Base-by-base conservation (phyloP, 64 coral and sea anemone genomes). In the Montipora sp. region DNA sequence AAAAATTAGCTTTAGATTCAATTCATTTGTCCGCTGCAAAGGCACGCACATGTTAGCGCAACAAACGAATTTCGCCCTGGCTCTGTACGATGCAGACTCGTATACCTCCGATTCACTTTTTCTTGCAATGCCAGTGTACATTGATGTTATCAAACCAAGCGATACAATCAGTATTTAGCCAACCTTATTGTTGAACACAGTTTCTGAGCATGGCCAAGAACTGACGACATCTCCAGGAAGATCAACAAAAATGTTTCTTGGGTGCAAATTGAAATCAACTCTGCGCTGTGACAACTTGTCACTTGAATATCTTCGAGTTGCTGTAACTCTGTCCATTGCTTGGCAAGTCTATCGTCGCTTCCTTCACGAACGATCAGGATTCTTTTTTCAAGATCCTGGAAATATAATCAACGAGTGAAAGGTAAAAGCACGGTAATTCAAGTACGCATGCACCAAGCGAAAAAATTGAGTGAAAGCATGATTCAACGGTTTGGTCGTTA, bases 201-300 rank as follows among this genome's bases (percentile, higher is more conserved):
- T 73, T 93, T 87, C 18, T 81, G 73, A 78, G 77, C 77, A 48
- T 77, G 78, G 48, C 48, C 77, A 19, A 75, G 59, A 5, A 79
- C 91, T 13, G 70, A 93, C 8, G 27, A 88, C 60, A 83, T 88
- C 11, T 93, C 91, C 65, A 93, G 36, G 27, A 93, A 93, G 48
- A 93, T 69, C 5, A 93, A 47, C 1, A 79, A 18, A 79, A 93
- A 88, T 23, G 50, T 93, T 10, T 93, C 91, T 58, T 69, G 79
- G n/a, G 48, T 80, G 66, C 91, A 93, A 21, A 93, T 59, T 24
- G 57, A 70, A 70, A 70, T 85, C 82, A 85, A 71, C 19, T 85
- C 65, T 85, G 82, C 18, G 49, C 66, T 70, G 18, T 72, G 46
- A 72, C 82, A 85, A 50, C 45, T 85, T 50, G 8, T 12, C 8